Percentiles rank a stretch among this genome's conserved stretches.
phyloP scores from a whole-genome alignment of 2,888 invertebrate genomes.

The Alsophila aescularia region DNA sequence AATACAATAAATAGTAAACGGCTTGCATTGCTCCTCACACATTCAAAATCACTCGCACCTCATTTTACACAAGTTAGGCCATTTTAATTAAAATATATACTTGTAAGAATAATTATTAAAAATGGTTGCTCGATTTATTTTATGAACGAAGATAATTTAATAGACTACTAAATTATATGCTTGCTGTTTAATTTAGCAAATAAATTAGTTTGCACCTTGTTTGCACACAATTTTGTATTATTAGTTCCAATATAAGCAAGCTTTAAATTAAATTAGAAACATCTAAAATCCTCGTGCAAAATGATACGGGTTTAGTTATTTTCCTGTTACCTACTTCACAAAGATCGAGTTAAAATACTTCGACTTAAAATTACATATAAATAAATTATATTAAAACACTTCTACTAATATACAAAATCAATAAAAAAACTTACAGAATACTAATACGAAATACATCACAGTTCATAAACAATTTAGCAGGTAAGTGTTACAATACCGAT shows the following conservation, averaged over 20 bases:
- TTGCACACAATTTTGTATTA: too few relatives aligned
- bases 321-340: not conserved
- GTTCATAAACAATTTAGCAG: conserved; percentile 83
- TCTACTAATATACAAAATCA: conserved; percentile 84
- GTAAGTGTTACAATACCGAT: conserved; percentile 67
- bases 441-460: conserved; percentile 85
- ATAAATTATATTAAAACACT: conserved; percentile 82
- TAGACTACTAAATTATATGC: conserved; percentile 14
- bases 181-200: too few relatives aligned
- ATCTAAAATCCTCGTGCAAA: not conserved
- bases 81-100: conserved; percentile 5
- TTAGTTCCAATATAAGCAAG: too few relatives aligned
- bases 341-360: conserved; percentile 57
- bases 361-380: conserved; percentile 71
- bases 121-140: conserved; percentile 3
- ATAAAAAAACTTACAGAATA: conserved; percentile 78
- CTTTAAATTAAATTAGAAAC: too few relatives aligned
- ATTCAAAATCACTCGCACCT: conserved; percentile 39
- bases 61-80: conserved; percentile 15
- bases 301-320: not conserved
- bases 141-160: not conserved
- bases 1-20: conserved; percentile 70
- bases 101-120: conserved; percentile 29
- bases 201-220: too few relatives aligned
- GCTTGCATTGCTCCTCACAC: conserved; percentile 49